Base-by-base conservation (phyloP, 2,113 vertebrate species). In the Jacana jacana region DNA sequence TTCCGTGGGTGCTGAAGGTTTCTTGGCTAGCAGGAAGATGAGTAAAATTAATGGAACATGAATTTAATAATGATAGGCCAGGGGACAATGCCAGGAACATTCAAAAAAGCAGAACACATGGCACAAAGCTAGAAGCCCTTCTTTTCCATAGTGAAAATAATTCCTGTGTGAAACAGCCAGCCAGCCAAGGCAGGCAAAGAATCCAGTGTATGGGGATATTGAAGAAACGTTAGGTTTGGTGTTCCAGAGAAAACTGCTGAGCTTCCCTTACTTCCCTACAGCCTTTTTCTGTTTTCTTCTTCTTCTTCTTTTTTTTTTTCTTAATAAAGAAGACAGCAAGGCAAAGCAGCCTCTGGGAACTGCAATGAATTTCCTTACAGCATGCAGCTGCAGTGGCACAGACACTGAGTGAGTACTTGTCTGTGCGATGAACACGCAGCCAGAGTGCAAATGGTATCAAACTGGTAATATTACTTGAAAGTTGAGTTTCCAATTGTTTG, bases 21-120 rank as follows among this genome's bases (percentile, higher is more conserved):
- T 96, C 95, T 97, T 97, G 96, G 97, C 98, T 98, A 91, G 65
- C 55, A 83, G 82, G 72, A 97, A 93, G 69, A 96, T 57, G 66
- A 97, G 88, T 39, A 82, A 88, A 78, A 69, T 93, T 97, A 86
- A 91, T 48, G 73, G 64, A 86, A 95, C 42, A 80, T 57, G 30
- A 82, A 95, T 92, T 93, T 95, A 96, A 86, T 91, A 84, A 88
- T 86, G 84, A 86, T 71, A 87, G 76, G 81, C 78, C 58, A 92
- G 88, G 86, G 64, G 81, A 92, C 61, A 88, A 76, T 87, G 88
- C 89, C 89, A 96, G 88, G 81, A 96, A 91, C 65, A 82, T 52
- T 93, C 82, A 89, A 68, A 79, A 57, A 73, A 79, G 22, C 49
- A 79, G 80, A 95, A 82, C 75, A 85, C 89, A 89, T 66, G 63